Conservation (phyloP, 2,797 vertebrate genomes). For the Sebastes baramenuke region DNA sequence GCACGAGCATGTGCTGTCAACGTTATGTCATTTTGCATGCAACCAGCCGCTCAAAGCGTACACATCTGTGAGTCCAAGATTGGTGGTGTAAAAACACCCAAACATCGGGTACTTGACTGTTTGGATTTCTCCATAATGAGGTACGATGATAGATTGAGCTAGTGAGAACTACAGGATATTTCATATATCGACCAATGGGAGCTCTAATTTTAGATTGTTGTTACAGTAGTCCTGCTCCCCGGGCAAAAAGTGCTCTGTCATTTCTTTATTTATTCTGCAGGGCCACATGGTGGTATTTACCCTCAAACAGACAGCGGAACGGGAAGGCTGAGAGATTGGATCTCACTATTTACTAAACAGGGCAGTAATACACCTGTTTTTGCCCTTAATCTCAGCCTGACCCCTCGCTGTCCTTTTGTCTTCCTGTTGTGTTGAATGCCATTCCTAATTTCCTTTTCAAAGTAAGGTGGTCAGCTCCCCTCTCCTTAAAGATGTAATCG, state of each 20-base stretch:
- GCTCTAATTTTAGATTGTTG: slow-evolving; percentile 28
- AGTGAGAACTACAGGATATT: slow-evolving; percentile 26
- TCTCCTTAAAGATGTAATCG: slow-evolving; percentile 25
- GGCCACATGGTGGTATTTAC: slow-evolving; percentile 74
- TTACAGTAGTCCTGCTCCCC: slow-evolving; percentile 45
- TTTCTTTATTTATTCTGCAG: slow-evolving; percentile 62
- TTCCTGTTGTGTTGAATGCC: slow-evolving; percentile 41
- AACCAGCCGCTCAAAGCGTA: slow-evolving; percentile 44
- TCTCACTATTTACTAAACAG: slow-evolving; percentile 72
- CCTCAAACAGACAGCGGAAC: slow-evolving; percentile 67
- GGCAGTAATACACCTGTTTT: slow-evolving; percentile 66
- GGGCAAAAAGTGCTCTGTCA: slow-evolving; percentile 28
- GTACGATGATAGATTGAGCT: slow-evolving; percentile 59
- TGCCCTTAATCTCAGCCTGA: slow-evolving; percentile 57
- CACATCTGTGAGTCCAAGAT: slow-evolving; percentile 68
- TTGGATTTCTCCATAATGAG: slow-evolving; percentile 78
- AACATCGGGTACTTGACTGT: slow-evolving; percentile 60
- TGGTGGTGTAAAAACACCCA: slow-evolving; percentile 61
- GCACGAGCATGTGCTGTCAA: slow-evolving; percentile 64
- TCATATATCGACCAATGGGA: slow-evolving; percentile 52
- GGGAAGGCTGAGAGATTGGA: slow-evolving; percentile 52
- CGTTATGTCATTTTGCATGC: slow-evolving; percentile 76
- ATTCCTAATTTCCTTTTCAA: slow-evolving; percentile 5
- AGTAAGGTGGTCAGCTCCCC: background rate
- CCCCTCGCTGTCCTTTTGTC: slow-evolving; percentile 35